These are phyloP conservation scores for Enteromius thamalakanensis DNA, from an alignment of 2,797 vertebrate genomes.

Conservation along the genomic window DNA sequence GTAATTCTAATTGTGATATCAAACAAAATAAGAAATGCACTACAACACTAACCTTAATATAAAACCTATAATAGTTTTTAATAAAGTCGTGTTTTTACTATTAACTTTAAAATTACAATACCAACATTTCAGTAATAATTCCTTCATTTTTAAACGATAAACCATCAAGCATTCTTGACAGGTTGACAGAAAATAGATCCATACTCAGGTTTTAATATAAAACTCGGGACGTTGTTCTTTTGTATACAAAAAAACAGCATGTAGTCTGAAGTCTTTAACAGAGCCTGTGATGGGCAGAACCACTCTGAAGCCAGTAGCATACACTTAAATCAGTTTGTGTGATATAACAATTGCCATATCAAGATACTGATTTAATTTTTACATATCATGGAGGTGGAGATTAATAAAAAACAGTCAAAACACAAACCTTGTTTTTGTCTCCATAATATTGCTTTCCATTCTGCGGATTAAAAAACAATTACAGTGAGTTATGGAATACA, in stretches of 20 bases:
- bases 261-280: neutral
- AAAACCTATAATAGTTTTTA: no score
- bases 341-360: neutral
- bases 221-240: neutral
- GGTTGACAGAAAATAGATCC: neutral
- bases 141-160: neutral
- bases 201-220: neutral
- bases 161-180: neutral
- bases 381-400: neutral
- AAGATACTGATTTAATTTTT: neutral
- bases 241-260: neutral
- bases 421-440: constrained; percentile 78
- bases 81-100: no score
- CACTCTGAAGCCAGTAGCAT: neutral
- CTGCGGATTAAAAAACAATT: constrained; percentile 62
- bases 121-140: neutral
- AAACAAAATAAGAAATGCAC: no score
- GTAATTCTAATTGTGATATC: no score
- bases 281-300: neutral
- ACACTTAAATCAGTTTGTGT: neutral
- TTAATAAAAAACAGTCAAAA: neutral
- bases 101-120: neutral
- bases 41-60: no score
- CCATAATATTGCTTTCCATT: constrained; percentile 78
- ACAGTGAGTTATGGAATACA: neutral